phyloP scores from a whole-genome alignment of 2,888 invertebrate genomes.

The Papilio protenor region DNA sequence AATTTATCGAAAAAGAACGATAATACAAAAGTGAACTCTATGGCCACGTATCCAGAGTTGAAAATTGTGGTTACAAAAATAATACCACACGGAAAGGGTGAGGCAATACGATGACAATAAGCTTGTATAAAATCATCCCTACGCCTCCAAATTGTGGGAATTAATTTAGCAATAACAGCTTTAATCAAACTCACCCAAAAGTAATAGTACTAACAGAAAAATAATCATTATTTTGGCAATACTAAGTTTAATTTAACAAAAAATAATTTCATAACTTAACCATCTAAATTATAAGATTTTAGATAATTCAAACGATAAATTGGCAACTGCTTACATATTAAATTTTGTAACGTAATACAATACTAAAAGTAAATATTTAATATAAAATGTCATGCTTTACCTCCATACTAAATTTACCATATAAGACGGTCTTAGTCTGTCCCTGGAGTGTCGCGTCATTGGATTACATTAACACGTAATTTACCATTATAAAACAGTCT shows the following conservation, averaged over 20 bases:
- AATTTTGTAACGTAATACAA: too few relatives aligned
- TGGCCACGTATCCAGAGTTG: constrained; percentile 72
- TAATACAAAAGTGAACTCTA: constrained; percentile 56
- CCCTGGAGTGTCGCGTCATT: too few relatives aligned
- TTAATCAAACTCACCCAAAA: background rate
- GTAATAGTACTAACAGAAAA: background rate
- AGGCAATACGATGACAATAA: constrained; percentile 50
- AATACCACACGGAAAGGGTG: constrained; percentile 74
- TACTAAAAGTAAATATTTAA: too few relatives aligned
- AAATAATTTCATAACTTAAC: too few relatives aligned
- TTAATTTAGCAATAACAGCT: constrained; percentile 32
- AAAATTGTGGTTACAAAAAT: constrained; percentile 79
- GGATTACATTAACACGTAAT: too few relatives aligned
- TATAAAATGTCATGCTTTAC: too few relatives aligned
- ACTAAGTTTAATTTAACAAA: background rate
- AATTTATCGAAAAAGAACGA: constrained; percentile 58
- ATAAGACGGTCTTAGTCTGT: too few relatives aligned
- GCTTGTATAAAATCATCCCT: constrained; percentile 24
- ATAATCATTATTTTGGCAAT: constrained; percentile 8
- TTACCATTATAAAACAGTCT: too few relatives aligned
- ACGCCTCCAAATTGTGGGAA: constrained; percentile 20
- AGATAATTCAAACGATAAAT: too few relatives aligned
- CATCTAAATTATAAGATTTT: too few relatives aligned
- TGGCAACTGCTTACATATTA: too few relatives aligned
- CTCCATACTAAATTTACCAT: too few relatives aligned